Evolutionary conservation across 2,797 vertebrate genomes (phyloP), one percentile per base, ranked within the genome.

Genomic region (Phataginus tricuspis): DNA sequence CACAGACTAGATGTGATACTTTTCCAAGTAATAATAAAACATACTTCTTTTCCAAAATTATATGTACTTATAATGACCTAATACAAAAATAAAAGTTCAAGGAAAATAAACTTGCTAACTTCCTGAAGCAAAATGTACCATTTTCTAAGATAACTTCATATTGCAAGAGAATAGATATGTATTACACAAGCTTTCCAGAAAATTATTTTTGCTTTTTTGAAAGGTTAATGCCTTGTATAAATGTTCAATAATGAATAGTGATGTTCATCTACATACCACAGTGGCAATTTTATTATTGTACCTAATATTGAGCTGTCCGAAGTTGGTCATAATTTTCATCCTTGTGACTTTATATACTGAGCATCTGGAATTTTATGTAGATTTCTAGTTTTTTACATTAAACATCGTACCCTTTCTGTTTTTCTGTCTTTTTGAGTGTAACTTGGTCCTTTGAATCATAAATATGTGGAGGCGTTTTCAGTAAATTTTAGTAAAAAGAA

Each of bases 341-440:
- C 77, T 96, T 94, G 49, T 69, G 63, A 61, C 55, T 94, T 90
- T 94, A 68, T 51, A 72, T 96, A 80, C 74, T 94, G 27, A 94
- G 15, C 39, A 71, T 84, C 25, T 39, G 49, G n/a, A 84, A 77
- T 85, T 63, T 78, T 92, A 94, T 89, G 14, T 96, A 90, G 42
- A 64, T 95, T 82, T 94, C 18, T 85, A 6, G 1, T 86, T 86
- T 27, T 85, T 89, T 82, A 72, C 5, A 29, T 72, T 96, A 74
- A 77, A 64, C 53, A 61, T 87, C 72, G 42, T 15, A 59, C 23
- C 68, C 21, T 11, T 55, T 31, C 18, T 39, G 2, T 89, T 86
- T 91, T 93, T 74, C 74, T 66, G 31, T 90, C 5, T 51, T n/a
- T 94, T 79, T 77, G 29, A n/a, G 49, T 71, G 34, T 93, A 79